Percentiles rank a stretch among this genome's conserved stretches.
Conservation (phyloP, 2,797 vertebrate species). For the Acrocephalus scirpaceus region DNA sequence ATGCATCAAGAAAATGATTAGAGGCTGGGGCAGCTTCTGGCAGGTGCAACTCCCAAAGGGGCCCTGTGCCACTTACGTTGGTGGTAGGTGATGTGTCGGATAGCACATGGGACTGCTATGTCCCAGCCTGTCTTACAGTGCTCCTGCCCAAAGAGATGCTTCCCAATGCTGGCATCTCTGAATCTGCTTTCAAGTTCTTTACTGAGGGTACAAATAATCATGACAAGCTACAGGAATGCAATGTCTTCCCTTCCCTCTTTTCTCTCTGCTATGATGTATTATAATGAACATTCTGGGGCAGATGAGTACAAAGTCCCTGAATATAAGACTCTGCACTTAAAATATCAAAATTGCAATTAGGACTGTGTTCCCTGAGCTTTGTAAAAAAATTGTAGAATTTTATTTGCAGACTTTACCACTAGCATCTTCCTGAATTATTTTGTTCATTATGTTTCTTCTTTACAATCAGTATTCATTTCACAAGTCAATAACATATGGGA, state of each 20-base stretch:
- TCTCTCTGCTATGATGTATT: not conserved
- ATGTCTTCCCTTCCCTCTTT: not conserved
- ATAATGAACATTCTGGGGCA: not conserved
- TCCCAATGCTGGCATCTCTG: not conserved
- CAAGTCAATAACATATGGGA: conserved; percentile 24
- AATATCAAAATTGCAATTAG: not conserved
- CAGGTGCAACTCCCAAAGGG: not conserved
- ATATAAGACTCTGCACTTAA: not conserved
- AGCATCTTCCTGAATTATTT: not conserved
- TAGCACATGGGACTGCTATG: not conserved
- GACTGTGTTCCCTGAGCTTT: not conserved
- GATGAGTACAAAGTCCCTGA: not conserved
- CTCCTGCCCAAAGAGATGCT: not conserved
- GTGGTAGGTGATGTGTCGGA: fast-evolving
- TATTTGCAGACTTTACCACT: not conserved
- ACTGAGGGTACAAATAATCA: not conserved
- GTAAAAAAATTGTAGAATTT: not conserved
- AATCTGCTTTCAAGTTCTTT: not conserved
- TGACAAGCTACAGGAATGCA: not conserved
- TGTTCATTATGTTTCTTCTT: not conserved
- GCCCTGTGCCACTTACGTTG: not conserved
- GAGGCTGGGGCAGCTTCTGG: not conserved
- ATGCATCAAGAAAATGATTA: not conserved
- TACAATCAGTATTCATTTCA: conserved; percentile 1
- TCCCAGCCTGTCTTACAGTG: not conserved